Evolutionary conservation across 2,113 vertebrate genomes (phyloP).

Genomic region (Rhagologus leucostigma): DNA sequence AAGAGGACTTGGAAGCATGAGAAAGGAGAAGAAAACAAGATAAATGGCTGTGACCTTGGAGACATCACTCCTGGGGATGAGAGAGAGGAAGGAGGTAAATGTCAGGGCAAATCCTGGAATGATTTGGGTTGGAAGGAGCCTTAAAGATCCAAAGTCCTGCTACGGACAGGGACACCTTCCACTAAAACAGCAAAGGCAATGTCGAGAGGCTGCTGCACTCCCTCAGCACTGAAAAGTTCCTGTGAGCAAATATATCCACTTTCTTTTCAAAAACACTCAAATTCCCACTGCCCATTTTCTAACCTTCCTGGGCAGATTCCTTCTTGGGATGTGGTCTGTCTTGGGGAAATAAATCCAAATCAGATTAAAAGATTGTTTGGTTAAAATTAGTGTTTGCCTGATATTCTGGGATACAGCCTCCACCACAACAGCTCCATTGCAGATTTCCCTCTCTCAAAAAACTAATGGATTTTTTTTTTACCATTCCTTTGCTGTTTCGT

Average conservation of each 20-base stretch:
- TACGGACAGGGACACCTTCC: background rate
- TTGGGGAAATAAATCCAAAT: background rate
- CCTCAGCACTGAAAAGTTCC: background rate
- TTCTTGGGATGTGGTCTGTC: background rate
- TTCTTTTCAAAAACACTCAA: background rate
- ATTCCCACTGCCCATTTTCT: background rate
- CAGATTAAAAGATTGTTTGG: background rate
- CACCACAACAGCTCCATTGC: background rate
- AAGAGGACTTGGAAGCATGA: background rate
- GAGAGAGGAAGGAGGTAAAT: background rate
- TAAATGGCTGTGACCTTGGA: background rate
- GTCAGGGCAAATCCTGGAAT: background rate
- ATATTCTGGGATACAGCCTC: background rate
- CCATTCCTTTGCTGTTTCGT: background rate
- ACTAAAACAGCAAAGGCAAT: background rate
- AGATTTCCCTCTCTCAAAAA: background rate
- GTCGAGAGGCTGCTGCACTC: background rate
- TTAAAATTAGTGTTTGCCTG: background rate
- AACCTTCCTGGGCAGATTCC: background rate
- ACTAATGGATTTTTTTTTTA: background rate
- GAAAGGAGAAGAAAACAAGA: background rate
- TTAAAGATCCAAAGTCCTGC: background rate
- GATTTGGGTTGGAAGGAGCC: background rate
- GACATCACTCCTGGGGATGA: background rate
- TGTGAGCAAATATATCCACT: background rate